Evolutionary conservation across 2,797 vertebrate species (phyloP).

Genomic region (Neomorphus geoffroyi): DNA sequence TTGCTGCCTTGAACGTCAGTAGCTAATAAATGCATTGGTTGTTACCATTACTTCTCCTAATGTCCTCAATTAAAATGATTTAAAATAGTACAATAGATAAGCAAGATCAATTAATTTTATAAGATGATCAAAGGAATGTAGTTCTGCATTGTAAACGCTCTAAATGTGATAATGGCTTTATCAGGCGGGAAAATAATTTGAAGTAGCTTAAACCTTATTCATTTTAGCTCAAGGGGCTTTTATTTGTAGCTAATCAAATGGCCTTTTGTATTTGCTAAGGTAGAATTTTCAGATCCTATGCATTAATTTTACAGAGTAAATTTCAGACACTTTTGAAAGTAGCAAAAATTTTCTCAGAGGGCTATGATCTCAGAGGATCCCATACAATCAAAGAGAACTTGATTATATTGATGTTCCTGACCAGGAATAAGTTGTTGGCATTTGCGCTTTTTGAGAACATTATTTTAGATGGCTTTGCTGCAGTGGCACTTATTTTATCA

Average conservation of each 20-base stretch:
- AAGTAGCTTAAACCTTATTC: conserved; percentile 76
- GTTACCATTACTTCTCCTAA: conserved; percentile 89
- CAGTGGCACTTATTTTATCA: not conserved
- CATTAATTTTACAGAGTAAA: conserved; percentile 71
- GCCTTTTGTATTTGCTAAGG: conserved; percentile 74
- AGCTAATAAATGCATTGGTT: conserved; percentile 82
- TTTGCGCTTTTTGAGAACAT: not conserved
- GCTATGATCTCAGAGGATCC: conserved; percentile 42
- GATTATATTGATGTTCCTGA: not conserved
- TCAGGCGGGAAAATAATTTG: conserved; percentile 77
- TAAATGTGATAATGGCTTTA: conserved; percentile 80
- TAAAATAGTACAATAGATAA: conserved; percentile 93
- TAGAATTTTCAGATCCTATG: conserved; percentile 70
- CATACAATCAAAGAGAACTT: conserved; percentile 5
- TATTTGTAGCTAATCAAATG: conserved; percentile 76
- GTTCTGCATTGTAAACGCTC: conserved; percentile 78
- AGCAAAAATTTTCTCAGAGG: conserved; percentile 44
- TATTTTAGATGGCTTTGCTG: not conserved
- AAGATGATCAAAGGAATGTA: conserved; percentile 84
- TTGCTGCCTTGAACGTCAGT: conserved; percentile 73
- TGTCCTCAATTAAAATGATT: conserved; percentile 88
- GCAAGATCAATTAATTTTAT: conserved; percentile 88
- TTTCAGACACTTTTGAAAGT: conserved; percentile 60
- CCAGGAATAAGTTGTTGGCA: not conserved
- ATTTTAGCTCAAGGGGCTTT: conserved; percentile 77